A percentile compares a stretch with the other conserved stretches of the same genome.
These are phyloP conservation scores for Villa cingulata DNA, from an alignment of 2,888 invertebrate genomes.

Conservation along the genomic window DNA sequence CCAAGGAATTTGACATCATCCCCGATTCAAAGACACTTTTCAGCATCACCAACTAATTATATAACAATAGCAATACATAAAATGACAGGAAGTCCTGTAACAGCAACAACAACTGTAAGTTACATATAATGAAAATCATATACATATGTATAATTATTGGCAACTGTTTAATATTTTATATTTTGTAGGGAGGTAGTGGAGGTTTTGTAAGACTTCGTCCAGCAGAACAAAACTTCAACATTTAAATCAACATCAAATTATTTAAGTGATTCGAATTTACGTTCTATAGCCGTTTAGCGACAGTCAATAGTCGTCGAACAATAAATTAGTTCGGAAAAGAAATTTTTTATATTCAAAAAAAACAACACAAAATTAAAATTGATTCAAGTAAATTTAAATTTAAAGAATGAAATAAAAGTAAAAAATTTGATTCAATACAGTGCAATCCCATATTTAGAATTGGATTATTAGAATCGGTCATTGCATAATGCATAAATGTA, in stretches of 20 bases:
- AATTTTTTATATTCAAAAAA: no score
- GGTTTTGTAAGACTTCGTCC: constrained; percentile 28
- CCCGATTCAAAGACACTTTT: constrained; percentile 30
- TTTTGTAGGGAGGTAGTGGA: constrained; percentile 17
- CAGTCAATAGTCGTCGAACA: constrained; percentile 41
- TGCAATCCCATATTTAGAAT: no score
- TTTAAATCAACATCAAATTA: constrained; percentile 41
- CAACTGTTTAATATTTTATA: background rate
- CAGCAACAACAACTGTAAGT: constrained; percentile 9
- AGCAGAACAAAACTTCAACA: constrained; percentile 38
- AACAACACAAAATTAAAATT: no score
- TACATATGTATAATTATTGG: no score
- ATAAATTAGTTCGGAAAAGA: constrained; percentile 42
- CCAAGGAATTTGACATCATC: constrained; percentile 31
- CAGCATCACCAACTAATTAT: constrained; percentile 41
- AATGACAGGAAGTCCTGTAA: constrained; percentile 32
- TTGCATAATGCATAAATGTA: no score
- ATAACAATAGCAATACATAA: constrained; percentile 38
- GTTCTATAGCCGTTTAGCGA: constrained; percentile 42
- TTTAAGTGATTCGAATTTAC: constrained; percentile 30
- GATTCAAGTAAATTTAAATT: no score
- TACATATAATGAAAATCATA: background rate
- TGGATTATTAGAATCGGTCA: no score
- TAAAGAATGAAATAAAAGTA: no score
- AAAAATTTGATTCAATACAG: no score